Evolutionary conservation across 2,888 invertebrate genomes (phyloP).

Genomic region (Ganaspis brasiliensis): DNA sequence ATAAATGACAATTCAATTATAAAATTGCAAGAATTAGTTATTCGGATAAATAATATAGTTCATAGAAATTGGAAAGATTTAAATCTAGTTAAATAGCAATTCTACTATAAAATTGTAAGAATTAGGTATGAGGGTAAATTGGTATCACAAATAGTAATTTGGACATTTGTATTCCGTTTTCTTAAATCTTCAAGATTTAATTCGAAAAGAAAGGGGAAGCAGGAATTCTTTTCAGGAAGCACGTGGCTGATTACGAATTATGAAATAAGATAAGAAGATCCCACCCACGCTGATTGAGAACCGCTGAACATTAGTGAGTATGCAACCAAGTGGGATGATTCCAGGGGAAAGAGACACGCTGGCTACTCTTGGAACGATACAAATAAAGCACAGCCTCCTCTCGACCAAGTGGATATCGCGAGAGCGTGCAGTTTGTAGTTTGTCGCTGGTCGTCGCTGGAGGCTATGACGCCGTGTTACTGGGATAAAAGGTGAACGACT

Average conservation of each 20-base stretch:
- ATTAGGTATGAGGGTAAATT: no score
- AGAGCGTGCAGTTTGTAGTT: conserved; percentile 74
- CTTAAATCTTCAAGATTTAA: no score
- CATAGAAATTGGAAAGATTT: no score
- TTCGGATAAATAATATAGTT: no score
- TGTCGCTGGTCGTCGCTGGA: conserved; percentile 73
- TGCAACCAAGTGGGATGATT: conserved; percentile 61
- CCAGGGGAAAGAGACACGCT: conserved; percentile 69
- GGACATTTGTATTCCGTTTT: no score
- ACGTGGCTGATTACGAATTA: conserved; percentile 37
- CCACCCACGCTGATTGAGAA: conserved; percentile 55
- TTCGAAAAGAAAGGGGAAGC: no score
- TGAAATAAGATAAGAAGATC: neutral
- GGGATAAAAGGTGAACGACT: conserved; percentile 81
- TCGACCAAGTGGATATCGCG: conserved; percentile 66
- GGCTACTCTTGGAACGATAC: conserved; percentile 73
- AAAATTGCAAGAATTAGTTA: no score
- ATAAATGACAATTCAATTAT: no score
- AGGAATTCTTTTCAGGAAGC: neutral
- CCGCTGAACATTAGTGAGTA: conserved; percentile 60
- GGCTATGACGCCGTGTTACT: conserved; percentile 79
- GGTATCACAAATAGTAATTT: no score
- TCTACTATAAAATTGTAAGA: no score
- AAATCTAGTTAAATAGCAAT: no score
- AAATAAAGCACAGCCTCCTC: conserved; percentile 73